A percentile compares a stretch with the other conserved stretches of the same genome.
phyloP scores from a whole-genome alignment of 2,888 invertebrate species.

The Seira sanloemensis region DNA sequence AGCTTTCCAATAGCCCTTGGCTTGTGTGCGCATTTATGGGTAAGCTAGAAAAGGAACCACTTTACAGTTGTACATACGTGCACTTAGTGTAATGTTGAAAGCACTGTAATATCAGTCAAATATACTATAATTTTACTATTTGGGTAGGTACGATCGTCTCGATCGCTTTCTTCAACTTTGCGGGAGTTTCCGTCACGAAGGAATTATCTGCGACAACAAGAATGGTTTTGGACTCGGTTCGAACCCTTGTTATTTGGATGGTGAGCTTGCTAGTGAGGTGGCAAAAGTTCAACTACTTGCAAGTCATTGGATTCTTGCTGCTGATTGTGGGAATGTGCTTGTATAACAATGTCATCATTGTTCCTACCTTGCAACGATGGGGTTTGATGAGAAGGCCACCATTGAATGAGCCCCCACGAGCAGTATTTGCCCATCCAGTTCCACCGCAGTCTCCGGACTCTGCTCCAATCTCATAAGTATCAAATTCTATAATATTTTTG shows the following conservation, averaged over 20 bases:
- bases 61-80: too few species aligned
- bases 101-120: background rate
- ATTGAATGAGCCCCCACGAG: constrained; percentile 64
- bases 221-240: constrained; percentile 91
- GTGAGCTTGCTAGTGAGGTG: constrained; percentile 85
- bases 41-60: constrained; percentile 75
- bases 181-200: constrained; percentile 94
- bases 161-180: constrained; percentile 95
- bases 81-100: background rate
- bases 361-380: constrained; percentile 72
- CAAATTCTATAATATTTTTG: too few species aligned
- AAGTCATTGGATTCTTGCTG: constrained; percentile 86
- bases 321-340: constrained; percentile 88
- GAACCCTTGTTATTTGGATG: constrained; percentile 93
- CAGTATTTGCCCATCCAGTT: constrained; percentile 64
- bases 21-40: constrained; percentile 83
- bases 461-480: too few species aligned
- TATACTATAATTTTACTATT: background rate
- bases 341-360: constrained; percentile 81
- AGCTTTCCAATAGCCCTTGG: constrained; percentile 82
- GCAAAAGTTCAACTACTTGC: constrained; percentile 88
- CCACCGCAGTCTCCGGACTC: constrained; percentile 16
- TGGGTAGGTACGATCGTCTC: constrained; percentile 87
- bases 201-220: constrained; percentile 94
- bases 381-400: constrained; percentile 66